Base-by-base conservation (phyloP, 1,140 invertebrate genomes). In the Magallana gigas region DNA sequence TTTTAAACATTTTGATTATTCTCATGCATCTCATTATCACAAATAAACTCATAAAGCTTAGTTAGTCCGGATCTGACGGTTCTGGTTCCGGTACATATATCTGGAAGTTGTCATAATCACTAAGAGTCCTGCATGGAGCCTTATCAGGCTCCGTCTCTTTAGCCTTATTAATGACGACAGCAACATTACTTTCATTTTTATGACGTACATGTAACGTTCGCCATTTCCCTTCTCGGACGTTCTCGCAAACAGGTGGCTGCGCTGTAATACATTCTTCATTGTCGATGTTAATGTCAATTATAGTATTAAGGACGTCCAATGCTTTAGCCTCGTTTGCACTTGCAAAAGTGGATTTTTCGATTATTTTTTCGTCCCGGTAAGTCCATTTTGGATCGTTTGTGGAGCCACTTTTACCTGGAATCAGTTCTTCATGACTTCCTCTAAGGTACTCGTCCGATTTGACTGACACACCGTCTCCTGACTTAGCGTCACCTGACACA, bases 51-150 rank as follows among this genome's bases (percentile, higher is more conserved):
- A 2, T 4, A 48, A 48, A 48, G 36, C 36, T 48, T 48, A 48
- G 36, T 48, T 48, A 48, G 5, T 29, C 68, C 12, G 23, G 18
- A 36, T 71, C 23, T 8, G 68, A 71, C 2, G 8, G 11, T 71
- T 71, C 36, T 5, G 36, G 36, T 48, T 48, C 68, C 1, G 68
- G 68, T 11, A 71, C 11, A 11, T 18, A 71, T 11, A 71, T 23
- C 36, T 71, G 68, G 23, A 71, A 18, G 12, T 71, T 71, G 68
- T 71, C 68, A 29, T 71, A 71, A 29, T 71, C 68, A 71, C 68
- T 71, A 9, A 71, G 11, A 23, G 68, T 36, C 68, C 68, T 18
- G 36, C 18, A 23, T 11, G 36, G 23, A 12, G 23, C 3, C 11
- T 11, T 29, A 71, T 18, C 18, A 2, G 23, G 23, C 6, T 71